Evolutionary conservation across 2,888 invertebrate genomes (phyloP), one percentile per base, ranked within the genome.

Genomic region (Eupithecia tripunctaria): DNA sequence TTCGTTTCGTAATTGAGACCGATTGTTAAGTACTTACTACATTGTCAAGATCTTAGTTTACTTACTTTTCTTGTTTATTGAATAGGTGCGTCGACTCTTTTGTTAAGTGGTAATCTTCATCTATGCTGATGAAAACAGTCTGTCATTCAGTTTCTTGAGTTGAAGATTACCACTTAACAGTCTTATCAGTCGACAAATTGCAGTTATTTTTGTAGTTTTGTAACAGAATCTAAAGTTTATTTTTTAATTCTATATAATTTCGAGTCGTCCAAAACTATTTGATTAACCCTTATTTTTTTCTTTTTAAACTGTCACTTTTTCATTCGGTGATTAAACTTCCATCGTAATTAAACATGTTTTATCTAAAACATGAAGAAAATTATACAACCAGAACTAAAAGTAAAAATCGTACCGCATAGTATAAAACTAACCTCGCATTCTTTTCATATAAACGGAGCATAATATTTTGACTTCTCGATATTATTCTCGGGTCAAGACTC

Each of bases 1-100:
- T 85, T 80, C 81, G 84, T 90, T 84, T 87, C 88, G 89, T 89
- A 90, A 90, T 89, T 87, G 86, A 85, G 88, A 88, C 87, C 86
- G 83, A 86, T 86, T 81, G 84, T 85, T 76, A 78, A 81, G 84
- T 81, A 80, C 85, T 88, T 81, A 76, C 73, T 78, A 76, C 80
- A 81, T 82, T 82, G 84, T 84, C 78, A 78, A 88, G 85, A 81
- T 47, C 66, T 43, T 78, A 75, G 80, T 81, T 82, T 81, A 81
- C 83, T 81, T 77, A 80, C 80, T 78, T 79, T 76, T 66, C 73
- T 70, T 74, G 69, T 68, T 73, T 71, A 73, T 68, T 71, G 69
- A 76, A 74, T 69, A 74, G 70, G 69, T 72, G 70, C 64, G 75
- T 65, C 68, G 27, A 43, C 43, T 43, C 51, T 67, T 71, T 68